Base-by-base conservation (phyloP, 2,113 vertebrate genomes). In the Propithecus coquereli region DNA sequence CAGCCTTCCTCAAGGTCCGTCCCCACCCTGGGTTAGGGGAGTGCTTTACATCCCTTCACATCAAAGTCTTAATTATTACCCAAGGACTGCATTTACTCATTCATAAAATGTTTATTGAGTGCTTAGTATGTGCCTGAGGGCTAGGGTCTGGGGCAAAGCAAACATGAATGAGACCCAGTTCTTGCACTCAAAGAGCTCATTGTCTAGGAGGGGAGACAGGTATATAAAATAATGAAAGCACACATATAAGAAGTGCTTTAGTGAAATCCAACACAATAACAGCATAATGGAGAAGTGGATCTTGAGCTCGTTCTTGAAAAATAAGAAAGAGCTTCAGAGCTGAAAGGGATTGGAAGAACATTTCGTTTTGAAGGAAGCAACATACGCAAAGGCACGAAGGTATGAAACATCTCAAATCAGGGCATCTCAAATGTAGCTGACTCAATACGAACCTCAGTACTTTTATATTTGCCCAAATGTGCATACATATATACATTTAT, bases 81-180 rank as follows among this genome's bases (percentile, higher is more conserved):
- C 74, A 86, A 87, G 70, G 50, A 27, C 85, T 77, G 37, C 57
- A 66, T 96, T 96, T 95, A 77, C 45, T 92, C 76, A 66, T 83
- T 96, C 97, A 94, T 96, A 85, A 96, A 96, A 95, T 94, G 88
- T 95, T 94, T 97, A 92, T 57, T 97, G 96, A 96, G 76, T 90
- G 76, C 81, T 94, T 96, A 96, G 91, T 90, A 90, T 84, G 76
- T 94, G 93, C 94, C 96, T 81, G 73, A 92, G 84, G 84, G 93
- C 90, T 92, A 74, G 90, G 87, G 87, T 96, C 92, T 95, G 80
- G 84, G 61, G 27, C 27, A 66, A n/a, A 90, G 90, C 63, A 54
- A 89, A 79, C 57, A 40, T 43, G 57, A 96, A 80, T 82, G 76
- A 92, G 93, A 96, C 70, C 81, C 93, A 80, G 94, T 92, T 92